Conservation (phyloP, 2,888 invertebrate genomes). For the Neoitamus cyanurus region DNA sequence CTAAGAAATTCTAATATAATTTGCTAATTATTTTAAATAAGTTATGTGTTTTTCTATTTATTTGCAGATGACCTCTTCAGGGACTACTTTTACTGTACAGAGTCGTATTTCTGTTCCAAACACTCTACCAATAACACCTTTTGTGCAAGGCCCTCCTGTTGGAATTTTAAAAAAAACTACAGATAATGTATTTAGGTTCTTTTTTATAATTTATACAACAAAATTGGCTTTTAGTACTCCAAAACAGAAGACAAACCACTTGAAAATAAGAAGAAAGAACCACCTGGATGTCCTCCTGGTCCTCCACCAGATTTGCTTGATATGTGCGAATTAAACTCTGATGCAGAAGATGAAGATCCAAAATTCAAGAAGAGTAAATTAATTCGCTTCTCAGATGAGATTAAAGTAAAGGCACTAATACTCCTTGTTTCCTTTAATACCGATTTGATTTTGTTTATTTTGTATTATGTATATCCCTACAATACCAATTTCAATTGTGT, state of each 20-base stretch:
- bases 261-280: constrained; percentile 69
- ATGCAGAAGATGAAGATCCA: constrained; percentile 63
- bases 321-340: constrained; percentile 71
- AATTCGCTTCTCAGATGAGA: constrained; percentile 75
- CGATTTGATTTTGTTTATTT: too few relatives aligned
- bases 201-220: constrained; percentile 59
- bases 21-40: too few relatives aligned
- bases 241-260: constrained; percentile 57
- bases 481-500: background rate
- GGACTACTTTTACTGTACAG: constrained; percentile 64
- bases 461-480: too few relatives aligned
- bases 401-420: constrained; percentile 63
- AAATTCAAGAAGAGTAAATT: constrained; percentile 67
- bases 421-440: background rate
- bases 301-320: constrained; percentile 80
- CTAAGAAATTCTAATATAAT: too few relatives aligned
- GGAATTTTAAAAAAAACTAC: constrained; percentile 82
- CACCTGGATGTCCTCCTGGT: constrained; percentile 89
- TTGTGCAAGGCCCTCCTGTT: constrained; percentile 73
- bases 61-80: constrained; percentile 62
- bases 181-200: constrained; percentile 63
- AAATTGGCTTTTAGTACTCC: constrained; percentile 51
- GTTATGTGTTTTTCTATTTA: too few relatives aligned
- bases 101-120: constrained; percentile 63
- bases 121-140: constrained; percentile 62